A percentile compares a stretch with the other conserved stretches of the same genome.
These are phyloP conservation scores for Daktulosphaira vitifoliae DNA, from an alignment of 1,140 invertebrate genomes.

Conservation along the genomic window DNA sequence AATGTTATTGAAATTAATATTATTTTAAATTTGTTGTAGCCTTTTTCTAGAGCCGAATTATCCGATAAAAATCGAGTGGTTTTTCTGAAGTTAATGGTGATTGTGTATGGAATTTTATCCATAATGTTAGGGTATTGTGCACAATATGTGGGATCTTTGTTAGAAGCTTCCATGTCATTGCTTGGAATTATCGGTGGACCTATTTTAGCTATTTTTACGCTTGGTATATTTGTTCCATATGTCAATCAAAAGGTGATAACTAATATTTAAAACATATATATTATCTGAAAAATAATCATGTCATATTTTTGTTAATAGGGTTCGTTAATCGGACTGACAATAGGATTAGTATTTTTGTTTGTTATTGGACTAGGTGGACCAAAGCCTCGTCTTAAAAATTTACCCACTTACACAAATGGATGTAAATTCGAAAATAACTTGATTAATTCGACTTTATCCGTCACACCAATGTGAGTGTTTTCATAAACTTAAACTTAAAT, in stretches of 20 bases:
- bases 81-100: slow-evolving; percentile 52
- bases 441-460: no score
- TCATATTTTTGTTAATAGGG: slow-evolving; percentile 53
- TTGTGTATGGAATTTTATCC: slow-evolving; percentile 59
- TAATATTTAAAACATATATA: not conserved
- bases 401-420: slow-evolving; percentile 31
- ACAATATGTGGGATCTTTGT: slow-evolving; percentile 59
- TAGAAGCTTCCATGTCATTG: slow-evolving; percentile 65
- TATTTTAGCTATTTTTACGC: slow-evolving; percentile 63
- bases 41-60: not conserved
- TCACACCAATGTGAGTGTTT: not conserved
- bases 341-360: slow-evolving; percentile 59
- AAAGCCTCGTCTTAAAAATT: slow-evolving; percentile 48
- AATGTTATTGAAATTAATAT: no score
- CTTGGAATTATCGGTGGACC: slow-evolving; percentile 75
- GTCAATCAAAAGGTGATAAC: slow-evolving; percentile 50
- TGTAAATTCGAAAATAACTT: not conserved
- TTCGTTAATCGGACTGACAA: slow-evolving; percentile 54
- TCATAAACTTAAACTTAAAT: no score
- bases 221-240: slow-evolving; percentile 61
- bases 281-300: no score
- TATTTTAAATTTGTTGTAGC: not conserved
- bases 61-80: slow-evolving; percentile 40
- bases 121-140: slow-evolving; percentile 65
- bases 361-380: slow-evolving; percentile 82